phyloP scores from a whole-genome alignment of 2,797 vertebrate genomes.

The Macroramphosus scolopax region DNA sequence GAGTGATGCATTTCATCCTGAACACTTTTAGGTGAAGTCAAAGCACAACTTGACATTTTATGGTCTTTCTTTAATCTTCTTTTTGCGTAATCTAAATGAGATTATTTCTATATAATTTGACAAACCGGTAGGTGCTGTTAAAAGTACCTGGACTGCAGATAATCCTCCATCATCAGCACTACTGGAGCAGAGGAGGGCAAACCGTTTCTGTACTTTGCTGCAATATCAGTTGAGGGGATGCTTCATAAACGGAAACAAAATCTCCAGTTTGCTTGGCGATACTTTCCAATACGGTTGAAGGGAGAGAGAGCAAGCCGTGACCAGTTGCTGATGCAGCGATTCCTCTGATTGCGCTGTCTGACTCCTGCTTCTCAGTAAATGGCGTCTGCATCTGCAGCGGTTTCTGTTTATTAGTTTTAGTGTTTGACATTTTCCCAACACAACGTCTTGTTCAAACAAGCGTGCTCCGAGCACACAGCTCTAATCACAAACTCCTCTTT shows the following conservation, averaged over 20 bases:
- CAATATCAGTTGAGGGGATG: constrained; percentile 15
- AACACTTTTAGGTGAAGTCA: neutral
- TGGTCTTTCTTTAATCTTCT: too few relatives aligned
- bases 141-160: too few relatives aligned
- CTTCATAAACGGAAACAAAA: constrained; percentile 24
- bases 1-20: neutral
- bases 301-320: constrained; percentile 10
- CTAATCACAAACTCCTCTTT: constrained; percentile 63
- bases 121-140: too few relatives aligned
- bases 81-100: too few relatives aligned
- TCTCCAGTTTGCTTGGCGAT: constrained; percentile 42
- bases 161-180: too few relatives aligned
- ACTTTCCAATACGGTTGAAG: constrained; percentile 12
- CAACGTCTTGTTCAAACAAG: constrained; percentile 71
- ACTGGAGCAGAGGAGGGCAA: too few relatives aligned
- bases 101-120: too few relatives aligned
- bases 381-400: constrained; percentile 51
- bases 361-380: constrained; percentile 31
- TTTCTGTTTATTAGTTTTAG: constrained; percentile 73
- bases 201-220: constrained; percentile 6
- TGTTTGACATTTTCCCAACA: constrained; percentile 68
- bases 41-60: too few relatives aligned
- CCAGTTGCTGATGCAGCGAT: constrained; percentile 47
- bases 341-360: constrained; percentile 36
- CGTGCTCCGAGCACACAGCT: constrained; percentile 46